Evolutionary conservation across 1,140 invertebrate species (phyloP), one percentile per base, ranked within the genome.

Genomic region (Brachionus asplanchnoidis): DNA sequence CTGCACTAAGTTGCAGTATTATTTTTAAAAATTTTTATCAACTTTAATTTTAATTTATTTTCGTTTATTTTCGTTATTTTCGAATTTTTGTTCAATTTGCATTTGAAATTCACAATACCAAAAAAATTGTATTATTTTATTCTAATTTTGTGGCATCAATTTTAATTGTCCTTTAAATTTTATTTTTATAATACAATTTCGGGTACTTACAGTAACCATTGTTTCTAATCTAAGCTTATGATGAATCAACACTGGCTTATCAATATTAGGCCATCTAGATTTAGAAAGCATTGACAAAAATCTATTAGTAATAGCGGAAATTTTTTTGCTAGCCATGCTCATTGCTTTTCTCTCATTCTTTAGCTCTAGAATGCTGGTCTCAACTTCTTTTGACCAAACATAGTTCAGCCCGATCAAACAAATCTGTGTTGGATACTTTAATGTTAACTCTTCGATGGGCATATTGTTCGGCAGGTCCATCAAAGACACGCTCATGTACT

Each of bases 381-480:
- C 89, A 87, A 88, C 88, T 83, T 90, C 89, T 79, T 86, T 86
- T 5, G 88, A 89, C 89, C 89, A 90, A 84, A 88, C 77, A 88
- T 86, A 40, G 87, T 85, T 85, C 88, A 90, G 14, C 14, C 40
- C 60, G 32, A 84, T 50, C 9, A 84, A 2, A 53, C 60, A 50
- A 14, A 84, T 26, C 68, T 84, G 60, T n/a, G 79, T 14, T 12
- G 44, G 80, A 85, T 89, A 88, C 86, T 89, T 89, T 17, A 86
- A 85, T 9, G 87, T 87, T 87, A 88, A 88, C 66, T 90, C 89
- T 80, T 90, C 89, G 44, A 88, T 86, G 46, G 87, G 75, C 20
- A 88, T 84, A 11, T 87, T 87, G 85, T 87, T 88, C 66, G 87
- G 87, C 78, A 88, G 87, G 46, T 90, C 89, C 23, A 86, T 86